phyloP scores from a whole-genome alignment of 2,888 invertebrate species.

The Thecophora atra region DNA sequence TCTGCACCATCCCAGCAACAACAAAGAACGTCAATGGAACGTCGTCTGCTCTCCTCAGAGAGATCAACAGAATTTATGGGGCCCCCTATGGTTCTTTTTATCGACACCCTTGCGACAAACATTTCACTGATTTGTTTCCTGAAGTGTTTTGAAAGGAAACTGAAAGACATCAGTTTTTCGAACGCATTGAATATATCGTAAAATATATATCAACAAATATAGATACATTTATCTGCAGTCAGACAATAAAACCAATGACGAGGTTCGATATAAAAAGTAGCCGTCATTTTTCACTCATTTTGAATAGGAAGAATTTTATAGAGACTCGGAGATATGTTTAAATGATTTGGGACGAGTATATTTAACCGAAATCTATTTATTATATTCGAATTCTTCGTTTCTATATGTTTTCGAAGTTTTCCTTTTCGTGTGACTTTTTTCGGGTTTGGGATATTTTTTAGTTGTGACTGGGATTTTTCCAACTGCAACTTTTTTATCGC shows the following conservation, averaged over 20 bases:
- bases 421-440: too few species aligned
- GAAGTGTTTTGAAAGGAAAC: conserved; percentile 48
- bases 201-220: too few species aligned
- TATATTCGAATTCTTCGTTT: too few species aligned
- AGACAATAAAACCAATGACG: neutral
- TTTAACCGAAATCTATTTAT: too few species aligned
- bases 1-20: neutral
- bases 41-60: neutral
- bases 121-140: conserved; percentile 19
- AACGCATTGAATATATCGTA: neutral
- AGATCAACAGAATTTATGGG: conserved; percentile 58
- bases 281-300: neutral
- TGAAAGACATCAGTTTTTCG: conserved; percentile 47
- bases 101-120: conserved; percentile 58
- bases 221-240: neutral
- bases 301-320: neutral
- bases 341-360: too few species aligned
- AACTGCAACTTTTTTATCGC: too few species aligned
- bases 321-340: too few species aligned
- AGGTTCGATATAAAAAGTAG: neutral
- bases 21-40: neutral
- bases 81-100: conserved; percentile 57
- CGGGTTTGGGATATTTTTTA: too few species aligned
- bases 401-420: too few species aligned
- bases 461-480: too few species aligned